These are phyloP conservation scores for Hemitrygon akajei DNA, from an alignment of 2,797 vertebrate species.

Conservation along the genomic window DNA sequence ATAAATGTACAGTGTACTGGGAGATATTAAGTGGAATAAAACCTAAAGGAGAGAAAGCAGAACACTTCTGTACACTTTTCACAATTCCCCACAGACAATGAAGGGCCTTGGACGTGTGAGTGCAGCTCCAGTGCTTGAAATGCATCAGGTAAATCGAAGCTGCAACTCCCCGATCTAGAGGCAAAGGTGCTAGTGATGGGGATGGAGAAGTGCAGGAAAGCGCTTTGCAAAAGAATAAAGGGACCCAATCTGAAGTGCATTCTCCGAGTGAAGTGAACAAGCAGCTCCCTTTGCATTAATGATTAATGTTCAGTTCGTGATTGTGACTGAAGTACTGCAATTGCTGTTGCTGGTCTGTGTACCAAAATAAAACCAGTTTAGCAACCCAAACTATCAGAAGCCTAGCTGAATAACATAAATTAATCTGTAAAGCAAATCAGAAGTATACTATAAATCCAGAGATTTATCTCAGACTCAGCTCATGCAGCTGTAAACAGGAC, in stretches of 20 bases:
- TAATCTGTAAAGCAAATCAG: background rate
- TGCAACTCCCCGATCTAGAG: background rate
- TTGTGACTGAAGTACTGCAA: background rate
- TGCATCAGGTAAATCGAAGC: background rate
- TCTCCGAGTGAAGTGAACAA: background rate
- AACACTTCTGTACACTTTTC: background rate
- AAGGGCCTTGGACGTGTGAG: background rate
- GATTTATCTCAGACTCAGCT: background rate
- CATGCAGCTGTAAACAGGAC: background rate
- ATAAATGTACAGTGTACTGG: background rate
- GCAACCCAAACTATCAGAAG: background rate
- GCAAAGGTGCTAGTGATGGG: background rate
- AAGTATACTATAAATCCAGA: background rate
- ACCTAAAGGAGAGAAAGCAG: background rate
- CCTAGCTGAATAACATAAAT: background rate
- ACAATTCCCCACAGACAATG: background rate
- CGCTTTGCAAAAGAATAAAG: background rate
- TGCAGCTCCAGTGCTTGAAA: background rate
- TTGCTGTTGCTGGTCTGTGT: background rate
- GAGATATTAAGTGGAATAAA: background rate
- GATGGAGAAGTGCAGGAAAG: background rate
- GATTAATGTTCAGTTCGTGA: background rate
- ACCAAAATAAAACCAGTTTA: conserved; percentile 4
- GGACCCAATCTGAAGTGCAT: background rate
- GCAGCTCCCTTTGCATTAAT: background rate